phyloP scores from a whole-genome alignment of 2,113 vertebrate genomes.

The Gadus chalcogrammus region DNA sequence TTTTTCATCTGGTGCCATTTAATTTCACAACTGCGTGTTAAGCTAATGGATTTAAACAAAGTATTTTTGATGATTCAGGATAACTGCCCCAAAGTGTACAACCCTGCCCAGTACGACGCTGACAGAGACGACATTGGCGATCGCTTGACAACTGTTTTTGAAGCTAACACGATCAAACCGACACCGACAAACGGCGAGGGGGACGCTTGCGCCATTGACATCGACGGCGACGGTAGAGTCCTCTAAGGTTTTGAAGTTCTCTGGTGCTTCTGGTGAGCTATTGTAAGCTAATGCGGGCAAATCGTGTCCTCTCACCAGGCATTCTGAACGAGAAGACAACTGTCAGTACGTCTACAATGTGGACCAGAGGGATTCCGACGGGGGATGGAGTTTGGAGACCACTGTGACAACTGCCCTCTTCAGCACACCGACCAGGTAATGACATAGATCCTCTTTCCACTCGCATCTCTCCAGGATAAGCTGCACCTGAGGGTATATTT shows the following conservation, averaged over 20 bases:
- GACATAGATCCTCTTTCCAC: slow-evolving; percentile 3
- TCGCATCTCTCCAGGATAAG: slow-evolving; percentile 12
- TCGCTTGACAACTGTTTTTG: slow-evolving; percentile 90
- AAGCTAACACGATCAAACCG: slow-evolving; percentile 92
- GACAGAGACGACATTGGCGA: slow-evolving; percentile 95
- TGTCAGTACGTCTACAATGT: slow-evolving; percentile 96
- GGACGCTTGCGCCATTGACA: slow-evolving; percentile 93
- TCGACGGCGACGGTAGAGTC: slow-evolving; percentile 90
- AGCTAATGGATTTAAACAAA: slow-evolving; percentile 18
- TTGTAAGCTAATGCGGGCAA: not conserved
- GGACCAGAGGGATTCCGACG: slow-evolving; percentile 93
- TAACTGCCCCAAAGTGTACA: slow-evolving; percentile 93
- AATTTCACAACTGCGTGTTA: not conserved
- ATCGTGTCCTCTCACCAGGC: slow-evolving; percentile 67
- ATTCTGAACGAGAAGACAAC: slow-evolving; percentile 95
- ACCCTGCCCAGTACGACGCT: slow-evolving; percentile 92
- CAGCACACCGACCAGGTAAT: slow-evolving; percentile 96
- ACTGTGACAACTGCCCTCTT: slow-evolving; percentile 97
- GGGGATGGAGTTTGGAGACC: slow-evolving; percentile 94
- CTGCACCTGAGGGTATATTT: not conserved
- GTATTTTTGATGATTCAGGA: slow-evolving; percentile 74
- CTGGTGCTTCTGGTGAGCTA: not conserved
- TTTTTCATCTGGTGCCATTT: not conserved
- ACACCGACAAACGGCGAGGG: slow-evolving; percentile 96
- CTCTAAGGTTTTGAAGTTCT: not conserved